These are phyloP conservation scores for Sebastes schlegelii DNA, from an alignment of 2,113 vertebrate species.

Conservation along the genomic window DNA sequence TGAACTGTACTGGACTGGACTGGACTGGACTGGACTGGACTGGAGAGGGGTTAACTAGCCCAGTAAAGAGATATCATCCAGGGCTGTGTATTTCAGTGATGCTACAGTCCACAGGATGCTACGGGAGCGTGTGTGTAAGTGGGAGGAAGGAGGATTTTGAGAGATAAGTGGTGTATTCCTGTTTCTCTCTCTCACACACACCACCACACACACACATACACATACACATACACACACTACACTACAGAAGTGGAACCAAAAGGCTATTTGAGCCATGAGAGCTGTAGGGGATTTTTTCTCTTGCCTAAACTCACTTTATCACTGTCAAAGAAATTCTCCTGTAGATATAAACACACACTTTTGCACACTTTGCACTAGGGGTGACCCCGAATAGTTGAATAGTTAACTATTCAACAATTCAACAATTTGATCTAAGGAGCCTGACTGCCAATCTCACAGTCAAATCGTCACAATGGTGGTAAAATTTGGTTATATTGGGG, in stretches of 20 bases:
- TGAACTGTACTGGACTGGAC: background rate
- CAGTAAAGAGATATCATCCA: constrained; percentile 1
- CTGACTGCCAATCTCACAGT: no score
- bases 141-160: constrained; percentile 22
- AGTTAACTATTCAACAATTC: no score
- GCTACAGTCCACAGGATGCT: constrained; percentile 10
- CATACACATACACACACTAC: background rate
- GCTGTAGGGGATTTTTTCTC: constrained; percentile 3
- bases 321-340: background rate
- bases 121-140: background rate
- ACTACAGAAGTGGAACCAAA: background rate
- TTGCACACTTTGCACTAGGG: background rate
- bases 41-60: background rate
- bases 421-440: no score
- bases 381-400: no score
- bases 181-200: background rate
- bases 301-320: constrained; percentile 2
- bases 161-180: constrained; percentile 44
- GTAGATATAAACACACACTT: background rate
- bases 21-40: background rate
- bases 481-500: no score
- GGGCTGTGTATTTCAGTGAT: background rate
- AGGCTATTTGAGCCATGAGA: constrained; percentile 15
- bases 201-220: background rate
- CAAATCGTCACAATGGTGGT: no score